phyloP scores from a whole-genome alignment of 2,797 vertebrate species.

The Darevskia mixta region DNA sequence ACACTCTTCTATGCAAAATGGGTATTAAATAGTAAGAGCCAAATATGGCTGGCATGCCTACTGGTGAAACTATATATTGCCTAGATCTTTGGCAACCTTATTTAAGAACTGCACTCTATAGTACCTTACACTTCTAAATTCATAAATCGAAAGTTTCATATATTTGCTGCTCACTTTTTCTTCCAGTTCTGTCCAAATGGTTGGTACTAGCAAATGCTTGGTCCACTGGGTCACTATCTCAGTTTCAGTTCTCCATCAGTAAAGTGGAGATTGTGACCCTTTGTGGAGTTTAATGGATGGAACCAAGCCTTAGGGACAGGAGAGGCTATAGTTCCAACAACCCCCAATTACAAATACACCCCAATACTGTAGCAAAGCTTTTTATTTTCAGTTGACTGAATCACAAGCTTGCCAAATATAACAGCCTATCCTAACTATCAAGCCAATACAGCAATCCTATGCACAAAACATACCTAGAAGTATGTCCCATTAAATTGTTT shows the following conservation, averaged over 20 bases:
- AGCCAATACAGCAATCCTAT: not conserved
- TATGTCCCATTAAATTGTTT: not conserved
- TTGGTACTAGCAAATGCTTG: not conserved
- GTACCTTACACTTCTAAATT: not conserved
- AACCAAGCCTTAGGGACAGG: not conserved
- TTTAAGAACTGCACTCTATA: not conserved
- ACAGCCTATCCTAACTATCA: not conserved
- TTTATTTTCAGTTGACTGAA: not conserved
- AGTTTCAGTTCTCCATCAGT: not conserved
- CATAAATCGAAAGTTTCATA: not conserved
- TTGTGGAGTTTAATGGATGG: not conserved
- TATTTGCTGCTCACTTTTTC: not conserved
- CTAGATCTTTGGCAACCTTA: not conserved
- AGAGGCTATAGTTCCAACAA: not conserved
- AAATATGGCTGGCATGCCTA: conserved; percentile 5
- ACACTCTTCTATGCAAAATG: not conserved
- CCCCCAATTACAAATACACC: not conserved
- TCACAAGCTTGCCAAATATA: not conserved
- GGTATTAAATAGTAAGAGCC: not conserved
- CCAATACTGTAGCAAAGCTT: not conserved
- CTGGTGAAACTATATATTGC: conserved; percentile 8
- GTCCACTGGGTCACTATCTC: not conserved
- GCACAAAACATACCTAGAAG: not conserved
- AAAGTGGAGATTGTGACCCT: not conserved
- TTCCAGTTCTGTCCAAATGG: not conserved